Conservation (phyloP, 2,113 vertebrate genomes). For the Paratilapia polleni region DNA sequence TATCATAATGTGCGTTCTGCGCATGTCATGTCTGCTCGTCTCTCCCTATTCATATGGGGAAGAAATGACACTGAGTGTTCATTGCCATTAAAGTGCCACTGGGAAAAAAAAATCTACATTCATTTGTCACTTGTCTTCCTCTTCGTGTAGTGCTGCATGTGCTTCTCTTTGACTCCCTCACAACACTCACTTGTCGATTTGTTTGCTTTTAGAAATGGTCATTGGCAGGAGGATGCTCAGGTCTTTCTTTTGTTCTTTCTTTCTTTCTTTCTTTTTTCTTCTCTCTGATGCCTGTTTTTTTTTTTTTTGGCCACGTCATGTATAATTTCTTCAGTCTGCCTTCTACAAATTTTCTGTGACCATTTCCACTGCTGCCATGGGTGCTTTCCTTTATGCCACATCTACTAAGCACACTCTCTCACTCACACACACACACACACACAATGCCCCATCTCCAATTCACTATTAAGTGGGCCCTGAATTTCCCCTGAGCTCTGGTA, state of each 20-base stretch:
- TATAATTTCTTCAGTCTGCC: conserved; percentile 38
- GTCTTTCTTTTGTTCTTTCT: neutral
- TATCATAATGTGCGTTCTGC: conserved; percentile 13
- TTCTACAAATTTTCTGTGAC: conserved; percentile 47
- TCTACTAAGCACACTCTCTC: neutral
- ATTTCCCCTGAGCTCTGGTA: conserved; percentile 78
- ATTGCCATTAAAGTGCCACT: conserved; percentile 49
- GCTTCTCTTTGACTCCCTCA: conserved; percentile 12
- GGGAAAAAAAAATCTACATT: conserved; percentile 33
- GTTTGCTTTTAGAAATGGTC: conserved; percentile 34
- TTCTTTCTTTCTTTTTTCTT: neutral
- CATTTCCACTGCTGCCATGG: conserved; percentile 50
- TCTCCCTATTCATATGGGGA: conserved; percentile 29
- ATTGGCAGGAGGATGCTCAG: conserved; percentile 43
- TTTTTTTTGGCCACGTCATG: conserved; percentile 7
- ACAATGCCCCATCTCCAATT: conserved; percentile 68
- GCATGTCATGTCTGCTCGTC: conserved; percentile 12
- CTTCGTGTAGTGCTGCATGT: neutral
- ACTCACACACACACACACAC: conserved; percentile 42
- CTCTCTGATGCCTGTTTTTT: neutral
- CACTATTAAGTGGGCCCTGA: conserved; percentile 71
- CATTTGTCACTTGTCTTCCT: conserved; percentile 44
- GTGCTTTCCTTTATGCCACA: conserved; percentile 47
- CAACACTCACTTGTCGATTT: conserved; percentile 37
- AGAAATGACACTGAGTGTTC: conserved; percentile 30